These are phyloP conservation scores for Troides aeacus DNA, from an alignment of 2,888 invertebrate genomes.

Conservation along the genomic window DNA sequence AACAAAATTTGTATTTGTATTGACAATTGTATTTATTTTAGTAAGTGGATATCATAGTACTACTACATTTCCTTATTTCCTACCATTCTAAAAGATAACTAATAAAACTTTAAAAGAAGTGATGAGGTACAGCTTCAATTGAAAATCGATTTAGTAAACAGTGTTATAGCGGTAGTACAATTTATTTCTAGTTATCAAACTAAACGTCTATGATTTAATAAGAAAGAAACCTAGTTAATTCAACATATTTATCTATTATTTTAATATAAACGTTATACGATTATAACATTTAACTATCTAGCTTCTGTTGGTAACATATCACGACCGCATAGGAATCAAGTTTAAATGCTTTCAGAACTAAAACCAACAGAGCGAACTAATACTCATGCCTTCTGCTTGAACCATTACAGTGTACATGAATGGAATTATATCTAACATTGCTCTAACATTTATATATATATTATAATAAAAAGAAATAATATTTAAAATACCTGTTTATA, in stretches of 20 bases:
- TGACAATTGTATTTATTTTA: too few relatives aligned
- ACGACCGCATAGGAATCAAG: conserved; percentile 8
- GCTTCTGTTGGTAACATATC: conserved; percentile 13
- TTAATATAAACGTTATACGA: too few relatives aligned
- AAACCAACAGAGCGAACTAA: conserved; percentile 12
- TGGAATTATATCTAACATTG: conserved; percentile 5
- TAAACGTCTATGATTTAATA: neutral
- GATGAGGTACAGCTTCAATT: too few relatives aligned
- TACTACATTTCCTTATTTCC: too few relatives aligned
- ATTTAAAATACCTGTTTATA: too few relatives aligned
- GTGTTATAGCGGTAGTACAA: neutral
- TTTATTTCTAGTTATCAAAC: neutral
- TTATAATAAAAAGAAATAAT: neutral
- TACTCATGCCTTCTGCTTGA: conserved; percentile 4
- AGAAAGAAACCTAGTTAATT: neutral
- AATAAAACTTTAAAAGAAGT: too few relatives aligned
- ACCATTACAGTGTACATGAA: conserved; percentile 2
- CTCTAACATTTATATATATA: neutral
- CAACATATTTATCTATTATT: neutral
- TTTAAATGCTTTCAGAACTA: conserved; percentile 14
- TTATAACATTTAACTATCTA: neutral
- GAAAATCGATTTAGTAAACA: too few relatives aligned
- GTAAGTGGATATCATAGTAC: too few relatives aligned
- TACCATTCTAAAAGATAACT: too few relatives aligned
- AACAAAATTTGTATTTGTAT: too few relatives aligned